These are phyloP conservation scores for Colletes latitarsis DNA, from an alignment of 1,140 invertebrate genomes.

Conservation along the genomic window DNA sequence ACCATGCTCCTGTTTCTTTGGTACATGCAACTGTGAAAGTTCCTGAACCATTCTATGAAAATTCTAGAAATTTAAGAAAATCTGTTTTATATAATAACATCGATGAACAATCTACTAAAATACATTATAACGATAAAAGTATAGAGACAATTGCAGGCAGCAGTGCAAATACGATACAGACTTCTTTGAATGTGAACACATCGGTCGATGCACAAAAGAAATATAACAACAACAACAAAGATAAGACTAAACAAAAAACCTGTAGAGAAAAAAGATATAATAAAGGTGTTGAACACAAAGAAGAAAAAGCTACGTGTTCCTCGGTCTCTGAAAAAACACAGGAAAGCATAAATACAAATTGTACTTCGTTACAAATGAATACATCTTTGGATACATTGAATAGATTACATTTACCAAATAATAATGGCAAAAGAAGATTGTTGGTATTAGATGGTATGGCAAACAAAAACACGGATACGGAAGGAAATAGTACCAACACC, in stretches of 20 bases:
- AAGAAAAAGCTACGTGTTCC: neutral
- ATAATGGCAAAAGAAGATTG: neutral
- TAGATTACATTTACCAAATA: neutral
- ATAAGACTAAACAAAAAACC: neutral
- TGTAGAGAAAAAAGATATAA: neutral
- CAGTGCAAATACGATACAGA: neutral
- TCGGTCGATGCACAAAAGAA: conserved; percentile 55
- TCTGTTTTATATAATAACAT: neutral
- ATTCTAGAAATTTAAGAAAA: neutral
- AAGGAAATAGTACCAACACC: neutral
- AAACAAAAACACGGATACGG: neutral
- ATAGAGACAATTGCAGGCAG: conserved; percentile 1
- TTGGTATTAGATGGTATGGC: neutral
- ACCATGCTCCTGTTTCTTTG: neutral
- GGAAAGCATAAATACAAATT: conserved; percentile 43
- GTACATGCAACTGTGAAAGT: neutral
- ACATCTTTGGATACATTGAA: conserved; percentile 67
- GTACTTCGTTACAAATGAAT: conserved; percentile 70
- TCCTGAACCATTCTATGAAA: neutral
- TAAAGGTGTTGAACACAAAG: neutral
- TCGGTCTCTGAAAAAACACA: neutral
- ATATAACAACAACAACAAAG: neutral
- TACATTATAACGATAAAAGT: conserved; percentile 27
- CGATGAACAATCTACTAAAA: neutral
- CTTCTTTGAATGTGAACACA: conserved; percentile 71